A percentile compares a stretch with the other conserved stretches of the same genome.
Evolutionary conservation across 2,888 invertebrate genomes (phyloP).

Genomic region (Phyto melanocephala): DNA sequence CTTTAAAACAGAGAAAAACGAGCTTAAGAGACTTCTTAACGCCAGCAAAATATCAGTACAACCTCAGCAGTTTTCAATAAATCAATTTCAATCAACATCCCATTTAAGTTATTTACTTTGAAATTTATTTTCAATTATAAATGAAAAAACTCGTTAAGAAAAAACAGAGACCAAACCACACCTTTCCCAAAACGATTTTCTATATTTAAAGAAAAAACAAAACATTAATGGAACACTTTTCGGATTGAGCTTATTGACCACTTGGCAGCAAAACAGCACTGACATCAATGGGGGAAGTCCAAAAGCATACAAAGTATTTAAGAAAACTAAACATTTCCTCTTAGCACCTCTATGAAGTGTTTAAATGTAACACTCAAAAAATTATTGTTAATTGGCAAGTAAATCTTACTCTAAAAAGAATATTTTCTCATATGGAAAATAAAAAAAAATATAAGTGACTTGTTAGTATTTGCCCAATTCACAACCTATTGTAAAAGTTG

Average conservation of each 20-base stretch:
- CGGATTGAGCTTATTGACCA: background rate
- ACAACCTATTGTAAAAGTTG: no score
- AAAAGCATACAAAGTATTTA: conserved; percentile 43
- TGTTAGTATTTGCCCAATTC: no score
- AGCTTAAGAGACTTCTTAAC: background rate
- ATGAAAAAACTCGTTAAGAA: background rate
- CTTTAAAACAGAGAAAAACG: background rate
- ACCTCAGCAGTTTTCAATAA: conserved; percentile 38
- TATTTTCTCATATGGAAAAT: no score
- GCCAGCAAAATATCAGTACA: conserved; percentile 4
- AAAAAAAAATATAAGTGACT: no score
- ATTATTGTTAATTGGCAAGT: no score
- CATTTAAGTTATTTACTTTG: conserved; percentile 53
- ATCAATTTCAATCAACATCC: conserved; percentile 60
- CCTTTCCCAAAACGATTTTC: conserved; percentile 34
- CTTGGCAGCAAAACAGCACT: background rate
- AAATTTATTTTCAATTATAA: conserved; percentile 56
- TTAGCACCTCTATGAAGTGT: conserved; percentile 28
- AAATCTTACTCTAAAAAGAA: no score
- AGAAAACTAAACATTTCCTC: conserved; percentile 49
- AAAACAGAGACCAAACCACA: conserved; percentile 16
- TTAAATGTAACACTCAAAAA: background rate
- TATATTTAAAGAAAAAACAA: background rate
- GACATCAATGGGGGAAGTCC: conserved; percentile 16
- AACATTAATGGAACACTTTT: background rate